These are phyloP conservation scores for Halcyon senegalensis DNA, from an alignment of 2,113 vertebrate genomes.

Conservation along the genomic window DNA sequence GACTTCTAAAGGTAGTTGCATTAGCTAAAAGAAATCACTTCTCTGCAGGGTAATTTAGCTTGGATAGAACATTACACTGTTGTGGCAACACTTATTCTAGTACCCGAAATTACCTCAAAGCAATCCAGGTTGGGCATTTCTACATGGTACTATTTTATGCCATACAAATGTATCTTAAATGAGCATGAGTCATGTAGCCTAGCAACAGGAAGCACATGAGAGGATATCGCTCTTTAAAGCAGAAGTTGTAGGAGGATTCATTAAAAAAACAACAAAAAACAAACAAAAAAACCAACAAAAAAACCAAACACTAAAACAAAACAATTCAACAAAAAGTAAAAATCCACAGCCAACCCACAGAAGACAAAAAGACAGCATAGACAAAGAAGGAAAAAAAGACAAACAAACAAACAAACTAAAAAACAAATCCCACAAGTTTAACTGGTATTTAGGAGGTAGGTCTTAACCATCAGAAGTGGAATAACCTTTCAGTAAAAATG, in stretches of 20 bases:
- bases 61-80: neutral
- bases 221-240: neutral
- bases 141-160: neutral
- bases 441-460: neutral
- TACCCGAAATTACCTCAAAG: neutral
- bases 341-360: neutral
- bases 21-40: neutral
- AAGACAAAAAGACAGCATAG: neutral
- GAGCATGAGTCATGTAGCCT: neutral
- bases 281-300: too few species aligned
- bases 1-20: neutral
- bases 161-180: neutral
- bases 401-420: too few species aligned
- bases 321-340: neutral
- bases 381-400: neutral
- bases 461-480: neutral
- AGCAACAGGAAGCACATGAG: slow-evolving; percentile 5
- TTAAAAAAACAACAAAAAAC: neutral
- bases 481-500: neutral
- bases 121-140: neutral
- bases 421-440: neutral
- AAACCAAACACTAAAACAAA: too few species aligned
- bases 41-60: neutral
- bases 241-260: neutral
- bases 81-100: neutral